Evolutionary conservation across 1,140 invertebrate species (phyloP), one percentile per base, ranked within the genome.

Genomic region (Mactra quadrangularis): DNA sequence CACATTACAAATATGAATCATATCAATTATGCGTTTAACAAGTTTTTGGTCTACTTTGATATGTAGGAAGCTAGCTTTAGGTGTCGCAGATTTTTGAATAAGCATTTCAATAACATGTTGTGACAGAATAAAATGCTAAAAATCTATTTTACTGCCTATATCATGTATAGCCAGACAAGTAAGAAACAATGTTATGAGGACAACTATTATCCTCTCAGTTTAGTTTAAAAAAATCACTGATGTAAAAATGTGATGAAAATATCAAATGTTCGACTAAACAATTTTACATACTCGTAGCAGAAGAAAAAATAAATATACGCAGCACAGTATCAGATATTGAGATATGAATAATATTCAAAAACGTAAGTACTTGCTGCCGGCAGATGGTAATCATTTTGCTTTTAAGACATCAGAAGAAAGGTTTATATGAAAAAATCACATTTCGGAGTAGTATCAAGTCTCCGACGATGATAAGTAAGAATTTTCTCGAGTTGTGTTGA

Each of bases 301-400:
- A n/a, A n/a, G n/a, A n/a, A n/a, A 55, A 55, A 72, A 57, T 57
- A 22, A 55, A 55, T 55, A 55, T 19, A 55, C 19, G 19, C 19
- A 55, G 53, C 70, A 57, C 1, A 38, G 29, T 25, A 52, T 72
- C 31, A 53, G 47, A 53, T 25, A 52, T 72, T 72, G 53, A 52
- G 53, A 72, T 72, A 72, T 72, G 52, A 72, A 38, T 47, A 72
- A 57, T 57, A 41, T 72, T 72, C 70, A 35, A n/a, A 33, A 38
- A 59, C 29, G n/a, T 19, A 75, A 75, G 33, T 53, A 60, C 72
- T 75, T 60, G 60, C 22, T 3, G 17, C 25, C 25, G 70, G 38
- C 72, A 75, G 50, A 75, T 75, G 72, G 4, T 75, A 75, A 60
- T 57, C 38, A 75, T 60, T 75, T 60, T 57, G 72, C 53, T 75